A percentile compares a stretch with the other conserved stretches of the same genome.
phyloP scores from a whole-genome alignment of 2,888 invertebrate species.

The Limenitis camilla region DNA sequence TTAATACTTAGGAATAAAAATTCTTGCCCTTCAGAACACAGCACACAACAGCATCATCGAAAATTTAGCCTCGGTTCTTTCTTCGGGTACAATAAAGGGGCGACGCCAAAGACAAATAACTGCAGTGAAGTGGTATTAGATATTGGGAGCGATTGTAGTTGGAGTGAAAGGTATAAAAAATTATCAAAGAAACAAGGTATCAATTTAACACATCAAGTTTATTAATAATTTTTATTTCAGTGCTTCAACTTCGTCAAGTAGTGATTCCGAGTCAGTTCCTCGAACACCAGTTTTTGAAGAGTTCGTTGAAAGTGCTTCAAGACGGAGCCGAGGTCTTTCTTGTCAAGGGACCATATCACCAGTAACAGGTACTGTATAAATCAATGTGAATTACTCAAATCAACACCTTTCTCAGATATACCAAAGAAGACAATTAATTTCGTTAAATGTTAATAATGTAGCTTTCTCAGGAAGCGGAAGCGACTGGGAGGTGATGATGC shows the following conservation, averaged over 20 bases:
- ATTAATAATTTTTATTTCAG: constrained; percentile 28
- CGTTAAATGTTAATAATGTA: constrained; percentile 8
- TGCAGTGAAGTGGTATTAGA: constrained; percentile 63
- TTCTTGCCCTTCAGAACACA: constrained; percentile 20
- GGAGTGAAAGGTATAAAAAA: constrained; percentile 55
- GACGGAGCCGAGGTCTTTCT: constrained; percentile 43
- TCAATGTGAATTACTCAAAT: neutral
- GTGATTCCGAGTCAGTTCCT: constrained; percentile 64
- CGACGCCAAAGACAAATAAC: constrained; percentile 38
- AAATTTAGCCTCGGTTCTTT: constrained; percentile 69
- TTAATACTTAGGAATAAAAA: no score
- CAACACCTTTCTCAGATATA: neutral
- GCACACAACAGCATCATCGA: constrained; percentile 51
- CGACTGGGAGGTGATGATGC: constrained; percentile 86
- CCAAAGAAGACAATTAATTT: no score
- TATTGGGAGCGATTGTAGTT: constrained; percentile 64
- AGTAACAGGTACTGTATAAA: constrained; percentile 40
- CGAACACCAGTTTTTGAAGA: constrained; percentile 68
- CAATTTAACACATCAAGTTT: neutral
- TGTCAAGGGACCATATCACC: constrained; percentile 51
- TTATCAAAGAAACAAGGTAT: neutral
- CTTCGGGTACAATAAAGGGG: constrained; percentile 53
- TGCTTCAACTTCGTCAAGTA: constrained; percentile 61
- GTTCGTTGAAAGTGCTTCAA: constrained; percentile 47
- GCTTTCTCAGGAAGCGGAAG: constrained; percentile 61